Percentiles rank a stretch among this genome's conserved stretches.
Evolutionary conservation across 2,888 invertebrate species (phyloP).

Genomic region (Poecilus cupreus): DNA sequence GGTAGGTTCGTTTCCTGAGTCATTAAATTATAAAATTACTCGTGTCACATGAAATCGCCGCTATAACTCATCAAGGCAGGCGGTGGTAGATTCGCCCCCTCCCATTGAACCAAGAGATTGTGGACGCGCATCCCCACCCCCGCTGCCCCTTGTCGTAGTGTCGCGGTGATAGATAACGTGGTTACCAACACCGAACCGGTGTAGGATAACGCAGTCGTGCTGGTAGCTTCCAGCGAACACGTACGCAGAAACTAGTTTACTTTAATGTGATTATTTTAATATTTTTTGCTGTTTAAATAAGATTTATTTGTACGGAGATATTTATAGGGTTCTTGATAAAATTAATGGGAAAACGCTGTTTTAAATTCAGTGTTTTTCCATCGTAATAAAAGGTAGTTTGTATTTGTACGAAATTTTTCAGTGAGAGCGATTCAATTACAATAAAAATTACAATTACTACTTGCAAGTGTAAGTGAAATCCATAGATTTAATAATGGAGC

Average conservation of each 20-base stretch:
- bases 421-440: too few relatives aligned
- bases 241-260: neutral
- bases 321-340: neutral
- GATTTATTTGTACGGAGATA: neutral
- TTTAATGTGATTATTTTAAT: neutral
- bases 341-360: neutral
- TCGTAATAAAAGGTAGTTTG: too few relatives aligned
- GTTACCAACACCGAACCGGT: neutral
- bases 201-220: neutral
- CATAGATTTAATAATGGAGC: too few relatives aligned
- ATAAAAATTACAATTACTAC: too few relatives aligned
- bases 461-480: too few relatives aligned
- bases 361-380: too few relatives aligned
- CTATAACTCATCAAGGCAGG: conserved; percentile 43
- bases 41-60: conserved; percentile 39
- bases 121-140: neutral
- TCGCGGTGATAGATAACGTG: conserved; percentile 25
- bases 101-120: neutral
- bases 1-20: conserved; percentile 19
- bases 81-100: conserved; percentile 1
- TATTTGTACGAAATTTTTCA: too few relatives aligned
- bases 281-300: neutral
- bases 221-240: neutral
- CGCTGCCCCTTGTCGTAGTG: neutral
- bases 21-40: conserved; percentile 56